Base-by-base conservation (phyloP, 2,888 invertebrate genomes). In the Cloeon dipterum region DNA sequence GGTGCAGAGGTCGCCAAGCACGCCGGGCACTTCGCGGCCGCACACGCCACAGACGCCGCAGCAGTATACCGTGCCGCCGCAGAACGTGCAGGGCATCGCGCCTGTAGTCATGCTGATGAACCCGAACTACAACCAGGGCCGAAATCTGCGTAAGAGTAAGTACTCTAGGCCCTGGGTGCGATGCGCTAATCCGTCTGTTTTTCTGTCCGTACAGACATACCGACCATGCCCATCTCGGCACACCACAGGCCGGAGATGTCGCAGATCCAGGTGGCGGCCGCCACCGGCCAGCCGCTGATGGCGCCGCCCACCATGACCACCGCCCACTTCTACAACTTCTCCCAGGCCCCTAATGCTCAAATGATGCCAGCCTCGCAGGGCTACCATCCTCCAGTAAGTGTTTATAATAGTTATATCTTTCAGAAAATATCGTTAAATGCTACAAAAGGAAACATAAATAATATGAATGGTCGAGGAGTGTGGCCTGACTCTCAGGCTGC, bases 21-120 rank as follows among this genome's bases (percentile, higher is more conserved):
- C 70, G 16, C 70, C 70, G n/a, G 68, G 66, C 18, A 68, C 68
- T 23, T 69, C 61, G 50, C 68, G 78, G 44, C 83, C 85, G 25
- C 83, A 83, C 53, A 85, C 85, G 29, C 83, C 85, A 21, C 81
- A 81, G 55, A 83, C 83, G 23, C 82, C 82, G 19, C 53, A n/a
- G n/a, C n/a, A 63, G 55, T 68, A 67, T 51, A 60, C 66, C 42
- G 36, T 38, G 11, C 40, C 41, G 16, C 21, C 21, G 13, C 26
- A 25, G 5, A 16, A n/a, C 7, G 29, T 29, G 29, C 29, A 7
- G 29, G n/a, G n/a, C n/a, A n/a, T n/a, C n/a, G n/a, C 42, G 38
- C 49, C 49, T 2, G 48, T 49, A 23, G 14, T 29, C 29, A 16
- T 29, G 29, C n/a, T 29, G 29, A 29, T 29, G 7, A 16, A 16